Evolutionary conservation across 1,140 invertebrate species (phyloP), one percentile per base, ranked within the genome.

Genomic region (Drosophila orena): DNA sequence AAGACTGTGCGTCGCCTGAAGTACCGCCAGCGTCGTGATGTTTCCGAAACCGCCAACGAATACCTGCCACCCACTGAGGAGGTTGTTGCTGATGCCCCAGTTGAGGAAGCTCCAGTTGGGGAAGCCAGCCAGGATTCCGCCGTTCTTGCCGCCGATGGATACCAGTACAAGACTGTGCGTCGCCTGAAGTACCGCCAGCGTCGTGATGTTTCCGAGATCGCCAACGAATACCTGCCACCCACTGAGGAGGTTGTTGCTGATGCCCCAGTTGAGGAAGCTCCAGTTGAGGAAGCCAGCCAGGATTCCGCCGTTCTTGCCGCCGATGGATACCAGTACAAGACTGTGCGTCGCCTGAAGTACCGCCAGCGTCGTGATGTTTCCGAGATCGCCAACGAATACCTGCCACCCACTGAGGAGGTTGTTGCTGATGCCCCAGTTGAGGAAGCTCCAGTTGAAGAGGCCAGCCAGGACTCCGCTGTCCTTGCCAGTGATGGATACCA

Each of bases 301-400:
- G 65, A 78, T 2, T 57, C 76, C 0, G 73, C 76, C 6, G 64
- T 72, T 30, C 53, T 83, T 0, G 64, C 57, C 0, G 68, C 60
- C 3, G 77, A 83, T 74, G 79, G 81, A 11, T 83, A 85, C 50
- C 60, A 61, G 4, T 83, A 83, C 53, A 83, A 85, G 38, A 80
- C 81, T 0, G 73, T 85, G 0, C 80, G 76, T 20, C 71, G 74
- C 2, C 34, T 80, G 15, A 83, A 72, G 24, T 70, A 75, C 24
- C 74, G 80, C 5, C 80, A 83, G 3, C 80, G 84, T 34, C 84
- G 84, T 40, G 84, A 89, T 65, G 84, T 89, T 0, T 73, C 72
- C 0, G 81, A 83, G 71, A 65, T 71, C 27, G 53, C 66, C 37
- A 79, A 69, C 22, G 75, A 81, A 3, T 81, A 81, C 17, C 42